Evolutionary conservation across 2,888 invertebrate genomes (phyloP).

Genomic region (Luperina nickerlii): DNA sequence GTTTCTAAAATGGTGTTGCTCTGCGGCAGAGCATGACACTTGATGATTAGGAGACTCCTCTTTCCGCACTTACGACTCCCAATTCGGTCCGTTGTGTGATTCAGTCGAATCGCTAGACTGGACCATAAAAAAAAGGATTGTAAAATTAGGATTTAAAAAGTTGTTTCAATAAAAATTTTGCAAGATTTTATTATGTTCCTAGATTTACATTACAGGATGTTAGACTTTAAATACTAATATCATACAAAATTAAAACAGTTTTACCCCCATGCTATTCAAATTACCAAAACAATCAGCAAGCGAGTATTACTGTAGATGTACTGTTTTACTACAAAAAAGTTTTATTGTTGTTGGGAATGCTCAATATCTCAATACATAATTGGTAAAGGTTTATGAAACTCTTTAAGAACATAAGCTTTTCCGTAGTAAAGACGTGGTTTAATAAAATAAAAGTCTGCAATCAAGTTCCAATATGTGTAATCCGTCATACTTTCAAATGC

Average conservation of each 20-base stretch:
- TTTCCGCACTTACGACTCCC: no score
- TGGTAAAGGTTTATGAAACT: not conserved
- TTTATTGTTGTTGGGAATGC: conserved; percentile 4
- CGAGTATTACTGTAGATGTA: conserved; percentile 25
- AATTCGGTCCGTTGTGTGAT: no score
- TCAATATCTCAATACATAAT: conserved; percentile 6
- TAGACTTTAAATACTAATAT: conserved; percentile 47
- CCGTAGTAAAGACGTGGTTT: conserved; percentile 6
- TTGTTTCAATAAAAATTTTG: conserved; percentile 44
- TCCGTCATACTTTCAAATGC: conserved; percentile 84
- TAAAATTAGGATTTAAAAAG: conserved; percentile 16
- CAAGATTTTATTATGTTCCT: conserved; percentile 52
- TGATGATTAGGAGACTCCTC: no score
- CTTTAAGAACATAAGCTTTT: conserved; percentile 9
- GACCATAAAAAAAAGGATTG: conserved; percentile 6
- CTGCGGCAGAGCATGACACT: not conserved
- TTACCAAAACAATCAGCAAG: conserved; percentile 33
- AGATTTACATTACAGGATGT: conserved; percentile 51
- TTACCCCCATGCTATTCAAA: conserved; percentile 44
- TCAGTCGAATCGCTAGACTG: not conserved
- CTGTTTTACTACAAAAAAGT: conserved; percentile 25
- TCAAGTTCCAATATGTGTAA: conserved; percentile 89
- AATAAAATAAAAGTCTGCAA: conserved; percentile 73
- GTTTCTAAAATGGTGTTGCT: no score
- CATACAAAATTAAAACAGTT: conserved; percentile 50